Percentiles rank a stretch among this genome's conserved stretches.
Evolutionary conservation across 2,113 vertebrate species (phyloP).

Genomic region (Erinaceus europaeus): DNA sequence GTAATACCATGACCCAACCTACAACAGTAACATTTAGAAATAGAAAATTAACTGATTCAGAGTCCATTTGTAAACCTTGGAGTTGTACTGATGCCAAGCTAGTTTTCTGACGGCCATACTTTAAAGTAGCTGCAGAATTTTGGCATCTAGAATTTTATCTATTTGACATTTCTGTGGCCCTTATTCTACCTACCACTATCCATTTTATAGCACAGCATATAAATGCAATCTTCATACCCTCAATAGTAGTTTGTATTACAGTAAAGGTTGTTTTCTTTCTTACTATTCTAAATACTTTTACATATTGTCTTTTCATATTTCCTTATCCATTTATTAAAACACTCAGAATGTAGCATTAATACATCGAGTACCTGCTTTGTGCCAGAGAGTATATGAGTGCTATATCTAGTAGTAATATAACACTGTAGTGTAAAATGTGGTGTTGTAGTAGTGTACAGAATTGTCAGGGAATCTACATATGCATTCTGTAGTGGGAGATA

Average conservation of each 20-base stretch:
- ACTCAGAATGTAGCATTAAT: background rate
- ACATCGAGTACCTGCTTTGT: background rate
- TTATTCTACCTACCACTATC: background rate
- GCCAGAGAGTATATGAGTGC: too few relatives aligned
- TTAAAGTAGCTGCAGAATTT: background rate
- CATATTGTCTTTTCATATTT: background rate
- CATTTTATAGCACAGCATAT: background rate
- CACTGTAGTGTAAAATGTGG: background rate
- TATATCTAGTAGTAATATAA: too few relatives aligned
- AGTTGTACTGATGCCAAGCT: background rate
- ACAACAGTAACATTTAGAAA: conserved; percentile 33
- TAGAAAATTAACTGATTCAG: background rate
- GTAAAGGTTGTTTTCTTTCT: background rate
- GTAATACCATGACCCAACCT: conserved; percentile 17
- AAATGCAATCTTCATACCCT: background rate
- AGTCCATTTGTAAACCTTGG: rapidly evolving
- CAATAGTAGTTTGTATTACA: conserved; percentile 11
- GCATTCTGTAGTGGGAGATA: background rate
- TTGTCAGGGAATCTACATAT: background rate
- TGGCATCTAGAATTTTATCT: conserved; percentile 3
- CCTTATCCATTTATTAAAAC: conserved; percentile 6
- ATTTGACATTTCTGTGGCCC: background rate
- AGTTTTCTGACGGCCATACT: background rate
- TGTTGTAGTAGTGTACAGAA: background rate
- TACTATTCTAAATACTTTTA: conserved; percentile 29